Evolutionary conservation across 2,113 vertebrate species (phyloP), one percentile per base, ranked within the genome.

Genomic region (Brachyhypopomus occidentalis): DNA sequence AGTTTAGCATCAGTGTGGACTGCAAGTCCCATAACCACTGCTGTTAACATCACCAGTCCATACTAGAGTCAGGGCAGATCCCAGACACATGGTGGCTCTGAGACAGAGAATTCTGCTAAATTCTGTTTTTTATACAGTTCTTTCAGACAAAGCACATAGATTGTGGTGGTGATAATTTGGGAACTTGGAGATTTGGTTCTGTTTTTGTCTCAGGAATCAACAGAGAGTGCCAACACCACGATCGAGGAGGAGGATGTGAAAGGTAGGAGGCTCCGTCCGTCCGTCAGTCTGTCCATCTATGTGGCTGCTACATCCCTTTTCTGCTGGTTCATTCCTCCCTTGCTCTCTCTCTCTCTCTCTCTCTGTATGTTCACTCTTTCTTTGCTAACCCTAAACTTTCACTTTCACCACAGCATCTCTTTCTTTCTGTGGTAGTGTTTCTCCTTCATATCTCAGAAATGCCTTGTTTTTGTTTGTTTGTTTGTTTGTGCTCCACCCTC

Each of bases 211-310:
- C 89, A 99, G 97, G 97, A 99, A 82, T 99, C 97, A n/a, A 94
- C 97, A 58, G 97, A 99, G 90, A 99, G 97, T 83, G 95, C 95
- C 86, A 99, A 98, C 86, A 98, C 97, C 14, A 99, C 97, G 78
- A 99, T 99, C 22, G 97, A 99, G 87, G 97, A 99, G 27, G 97
- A 99, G 86, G 97, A 99, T 85, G 93, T 96, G n/a, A 99, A 98
- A 98, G 97, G 97, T 99, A 94, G 1, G 91, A 25, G 9, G 52
- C 52, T 9, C n/a, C 8, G 20, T n/a, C 30, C 11, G 1, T 66
- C 14, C 55, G 3, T 70, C 22, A 55, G 25, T 75, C 63, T 66
- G 75, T 55, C 6, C 12, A 2, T 69, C 36, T 34, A 30, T 23
- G 30, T 74, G 38, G 72, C 20, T 38, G 22, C 20, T 22, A 2